A percentile compares a stretch with the other conserved stretches of the same genome.
Evolutionary conservation across 2,888 invertebrate species (phyloP).

Genomic region (Arge pagana): DNA sequence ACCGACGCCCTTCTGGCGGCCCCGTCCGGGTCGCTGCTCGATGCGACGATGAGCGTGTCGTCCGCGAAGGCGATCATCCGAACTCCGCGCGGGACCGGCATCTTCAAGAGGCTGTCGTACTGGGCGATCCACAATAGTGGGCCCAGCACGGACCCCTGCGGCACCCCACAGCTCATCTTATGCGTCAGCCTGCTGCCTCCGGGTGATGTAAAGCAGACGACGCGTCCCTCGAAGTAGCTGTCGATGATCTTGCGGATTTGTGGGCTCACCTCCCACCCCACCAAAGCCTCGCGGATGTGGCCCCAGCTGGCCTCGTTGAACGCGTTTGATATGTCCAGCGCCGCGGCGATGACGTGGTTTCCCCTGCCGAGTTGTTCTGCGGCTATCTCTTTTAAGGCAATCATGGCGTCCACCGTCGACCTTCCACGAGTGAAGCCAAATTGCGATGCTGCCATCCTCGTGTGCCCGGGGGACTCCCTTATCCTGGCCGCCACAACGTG

Average conservation of each 20-base stretch:
- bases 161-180: too few relatives aligned
- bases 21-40: neutral
- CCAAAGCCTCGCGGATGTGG: too few relatives aligned
- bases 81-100: too few relatives aligned
- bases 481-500: neutral
- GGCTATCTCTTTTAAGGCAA: neutral
- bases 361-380: neutral
- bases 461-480: neutral
- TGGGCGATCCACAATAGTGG: constrained; percentile 26
- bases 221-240: too few relatives aligned
- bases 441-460: neutral
- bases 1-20: neutral
- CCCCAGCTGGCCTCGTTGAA: constrained; percentile 35
- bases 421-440: neutral
- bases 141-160: constrained; percentile 29
- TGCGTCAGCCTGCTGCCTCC: too few relatives aligned
- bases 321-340: constrained; percentile 31
- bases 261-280: too few relatives aligned
- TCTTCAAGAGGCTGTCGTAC: neutral
- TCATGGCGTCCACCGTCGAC: neutral
- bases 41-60: neutral
- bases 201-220: too few relatives aligned
- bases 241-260: too few relatives aligned
- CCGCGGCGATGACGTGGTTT: constrained; percentile 1
- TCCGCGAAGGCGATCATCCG: too few relatives aligned